Percentiles rank a stretch among this genome's conserved stretches.
Evolutionary conservation across 1,140 invertebrate genomes (phyloP).

Genomic region (Diabrotica undecimpunctata): DNA sequence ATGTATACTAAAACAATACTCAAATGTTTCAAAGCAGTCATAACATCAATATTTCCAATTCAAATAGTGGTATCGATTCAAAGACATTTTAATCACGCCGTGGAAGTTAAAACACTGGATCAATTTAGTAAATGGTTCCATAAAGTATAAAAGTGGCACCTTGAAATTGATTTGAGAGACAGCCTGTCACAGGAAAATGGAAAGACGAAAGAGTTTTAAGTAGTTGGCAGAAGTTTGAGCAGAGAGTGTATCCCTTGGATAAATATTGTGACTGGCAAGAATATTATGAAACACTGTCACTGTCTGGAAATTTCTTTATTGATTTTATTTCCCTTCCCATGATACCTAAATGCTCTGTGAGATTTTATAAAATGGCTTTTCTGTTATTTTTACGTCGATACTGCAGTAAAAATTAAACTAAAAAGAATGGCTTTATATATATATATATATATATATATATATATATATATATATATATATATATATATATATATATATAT

Average conservation of each 20-base stretch:
- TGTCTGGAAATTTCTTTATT: slow-evolving; percentile 22
- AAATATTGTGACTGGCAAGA: slow-evolving; percentile 40
- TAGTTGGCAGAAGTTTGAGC: slow-evolving; percentile 44
- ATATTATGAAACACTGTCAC: slow-evolving; percentile 35
- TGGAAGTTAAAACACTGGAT: slow-evolving; percentile 29
- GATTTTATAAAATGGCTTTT: too few species aligned
- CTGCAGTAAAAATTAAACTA: too few species aligned
- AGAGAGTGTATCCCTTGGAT: slow-evolving; percentile 38
- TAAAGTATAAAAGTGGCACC: slow-evolving; percentile 33
- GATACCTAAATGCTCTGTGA: not conserved
- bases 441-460: too few species aligned
- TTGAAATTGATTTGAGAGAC: slow-evolving; percentile 44
- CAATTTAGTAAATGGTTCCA: slow-evolving; percentile 37
- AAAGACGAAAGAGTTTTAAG: slow-evolving; percentile 48
- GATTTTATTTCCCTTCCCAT: slow-evolving; percentile 14
- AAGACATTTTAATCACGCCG: slow-evolving; percentile 10
- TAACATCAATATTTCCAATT: not conserved
- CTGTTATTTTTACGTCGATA: too few species aligned
- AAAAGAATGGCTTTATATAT: too few species aligned
- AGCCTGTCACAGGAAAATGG: slow-evolving; percentile 45
- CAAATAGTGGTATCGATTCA: slow-evolving; percentile 5
- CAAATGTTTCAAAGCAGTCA: not conserved
- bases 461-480: too few species aligned
- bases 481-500: too few species aligned
- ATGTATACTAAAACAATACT: too few species aligned